These are phyloP conservation scores for Shargacucullia verbasci DNA, from an alignment of 2,888 invertebrate genomes.

Conservation along the genomic window DNA sequence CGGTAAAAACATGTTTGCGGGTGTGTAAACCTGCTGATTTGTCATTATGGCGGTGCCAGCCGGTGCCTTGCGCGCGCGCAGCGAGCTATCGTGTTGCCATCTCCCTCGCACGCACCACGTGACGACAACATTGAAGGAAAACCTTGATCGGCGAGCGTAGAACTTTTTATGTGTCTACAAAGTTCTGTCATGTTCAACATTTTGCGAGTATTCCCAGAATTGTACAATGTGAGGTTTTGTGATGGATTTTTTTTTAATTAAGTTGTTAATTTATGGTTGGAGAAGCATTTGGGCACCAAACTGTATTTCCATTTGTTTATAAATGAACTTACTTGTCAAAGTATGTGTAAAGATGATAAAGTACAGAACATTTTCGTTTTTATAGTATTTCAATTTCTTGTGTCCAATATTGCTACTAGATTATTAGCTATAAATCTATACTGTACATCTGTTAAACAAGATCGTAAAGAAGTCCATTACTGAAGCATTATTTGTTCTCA, in stretches of 20 bases:
- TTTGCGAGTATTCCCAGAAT: slow-evolving; percentile 31
- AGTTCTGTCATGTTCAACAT: slow-evolving; percentile 43
- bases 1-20: slow-evolving; percentile 42
- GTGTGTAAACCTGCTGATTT: slow-evolving; percentile 55
- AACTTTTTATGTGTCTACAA: slow-evolving; percentile 53
- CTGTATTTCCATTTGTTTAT: too few relatives aligned
- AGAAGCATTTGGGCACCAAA: slow-evolving; percentile 9
- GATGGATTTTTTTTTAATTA: slow-evolving; percentile 13
- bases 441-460: slow-evolving; percentile 12
- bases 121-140: slow-evolving; percentile 41
- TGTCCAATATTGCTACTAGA: background rate
- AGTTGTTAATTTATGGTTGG: background rate
- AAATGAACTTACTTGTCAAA: too few relatives aligned
- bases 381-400: too few relatives aligned
- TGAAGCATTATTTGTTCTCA: slow-evolving; percentile 29
- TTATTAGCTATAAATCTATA: slow-evolving; percentile 1
- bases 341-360: too few relatives aligned
- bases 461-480: slow-evolving; percentile 22
- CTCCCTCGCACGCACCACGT: slow-evolving; percentile 59
- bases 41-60: slow-evolving; percentile 68
- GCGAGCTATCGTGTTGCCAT: slow-evolving; percentile 28
- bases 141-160: slow-evolving; percentile 57
- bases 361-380: too few relatives aligned
- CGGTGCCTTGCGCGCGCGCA: slow-evolving; percentile 75
- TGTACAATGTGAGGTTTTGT: slow-evolving; percentile 6